These are phyloP conservation scores for Hystrix cristata DNA, from an alignment of 2,113 vertebrate species.

Conservation along the genomic window DNA sequence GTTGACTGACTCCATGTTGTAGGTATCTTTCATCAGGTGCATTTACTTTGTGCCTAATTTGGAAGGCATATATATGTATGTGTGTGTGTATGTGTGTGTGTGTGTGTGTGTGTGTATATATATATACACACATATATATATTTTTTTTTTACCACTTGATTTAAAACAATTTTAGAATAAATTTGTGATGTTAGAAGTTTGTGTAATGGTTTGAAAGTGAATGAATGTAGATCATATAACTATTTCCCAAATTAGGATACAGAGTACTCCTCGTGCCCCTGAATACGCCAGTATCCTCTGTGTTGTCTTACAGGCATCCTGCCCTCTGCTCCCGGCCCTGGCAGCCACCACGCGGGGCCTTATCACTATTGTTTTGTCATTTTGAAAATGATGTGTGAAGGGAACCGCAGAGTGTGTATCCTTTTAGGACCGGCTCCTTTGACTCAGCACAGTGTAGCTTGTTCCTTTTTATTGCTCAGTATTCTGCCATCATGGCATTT, in stretches of 20 bases:
- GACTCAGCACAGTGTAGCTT: background rate
- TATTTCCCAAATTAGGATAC: background rate
- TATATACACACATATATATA: no score
- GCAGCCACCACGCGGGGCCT: background rate
- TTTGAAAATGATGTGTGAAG: background rate
- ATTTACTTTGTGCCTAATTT: background rate
- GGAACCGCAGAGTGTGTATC: no score
- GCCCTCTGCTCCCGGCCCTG: background rate
- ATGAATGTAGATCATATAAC: background rate
- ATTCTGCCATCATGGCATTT: background rate
- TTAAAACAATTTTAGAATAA: background rate
- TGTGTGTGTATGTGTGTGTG: no score
- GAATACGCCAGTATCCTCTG: background rate
- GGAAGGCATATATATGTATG: background rate
- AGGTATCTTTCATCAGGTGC: background rate
- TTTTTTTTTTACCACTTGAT: background rate
- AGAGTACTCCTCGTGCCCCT: background rate
- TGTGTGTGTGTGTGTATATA: no score
- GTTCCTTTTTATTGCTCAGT: background rate
- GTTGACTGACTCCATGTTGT: background rate
- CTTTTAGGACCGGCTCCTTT: background rate
- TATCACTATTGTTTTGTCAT: background rate
- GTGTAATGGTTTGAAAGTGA: background rate
- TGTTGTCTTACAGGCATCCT: background rate
- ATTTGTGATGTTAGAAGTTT: background rate